A percentile compares a stretch with the other conserved stretches of the same genome.
Conservation (phyloP, 1,140 invertebrate species). For the Bactericera cockerelli region DNA sequence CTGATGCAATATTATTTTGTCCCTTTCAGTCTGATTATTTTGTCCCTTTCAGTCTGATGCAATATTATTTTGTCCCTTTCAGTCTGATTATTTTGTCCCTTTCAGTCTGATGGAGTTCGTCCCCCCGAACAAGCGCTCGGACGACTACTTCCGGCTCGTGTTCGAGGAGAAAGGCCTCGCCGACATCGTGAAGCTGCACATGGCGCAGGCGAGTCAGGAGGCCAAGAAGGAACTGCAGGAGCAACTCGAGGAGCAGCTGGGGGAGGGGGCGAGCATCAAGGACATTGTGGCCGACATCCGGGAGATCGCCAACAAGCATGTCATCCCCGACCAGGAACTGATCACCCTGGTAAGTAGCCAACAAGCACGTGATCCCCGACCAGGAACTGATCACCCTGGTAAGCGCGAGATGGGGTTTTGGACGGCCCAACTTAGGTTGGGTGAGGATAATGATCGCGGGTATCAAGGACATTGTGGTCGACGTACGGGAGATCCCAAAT, state of each 20-base stretch:
- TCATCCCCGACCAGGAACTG: conserved; percentile 78
- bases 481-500: conserved; percentile 72
- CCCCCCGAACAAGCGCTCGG: conserved; percentile 78
- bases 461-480: conserved; percentile 60
- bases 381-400: too few relatives aligned
- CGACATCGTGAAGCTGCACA: conserved; percentile 78
- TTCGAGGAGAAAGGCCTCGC: conserved; percentile 72
- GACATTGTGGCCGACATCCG: conserved; percentile 69
- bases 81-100: too few relatives aligned
- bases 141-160: conserved; percentile 67
- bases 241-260: conserved; percentile 59
- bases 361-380: too few relatives aligned
- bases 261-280: conserved; percentile 60
- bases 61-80: too few relatives aligned
- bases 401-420: too few relatives aligned
- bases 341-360: conserved; percentile 37
- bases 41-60: too few relatives aligned
- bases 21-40: too few relatives aligned
- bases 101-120: conserved; percentile 78
- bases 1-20: too few relatives aligned
- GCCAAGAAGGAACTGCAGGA: conserved; percentile 65
- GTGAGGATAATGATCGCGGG: too few relatives aligned
- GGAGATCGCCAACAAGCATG: conserved; percentile 64
- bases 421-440: too few relatives aligned
- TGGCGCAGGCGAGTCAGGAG: conserved; percentile 73